Base-by-base conservation (phyloP, 2,797 vertebrate species). In the Heliangelus exortis region DNA sequence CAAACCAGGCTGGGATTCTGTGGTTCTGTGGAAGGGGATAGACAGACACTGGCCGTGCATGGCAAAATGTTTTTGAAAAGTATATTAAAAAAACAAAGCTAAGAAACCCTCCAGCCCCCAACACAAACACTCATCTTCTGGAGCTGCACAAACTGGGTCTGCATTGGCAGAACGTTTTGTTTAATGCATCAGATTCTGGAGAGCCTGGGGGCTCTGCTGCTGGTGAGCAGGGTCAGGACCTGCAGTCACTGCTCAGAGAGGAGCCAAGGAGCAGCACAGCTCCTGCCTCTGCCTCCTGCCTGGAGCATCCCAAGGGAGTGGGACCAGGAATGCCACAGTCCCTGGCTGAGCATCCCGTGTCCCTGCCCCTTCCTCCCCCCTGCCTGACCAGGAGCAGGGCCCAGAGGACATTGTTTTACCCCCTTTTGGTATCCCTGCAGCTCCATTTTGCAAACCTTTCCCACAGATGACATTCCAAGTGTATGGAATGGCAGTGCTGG, bases 401-500 rank as follows among this genome's bases (percentile, higher is more conserved):
- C 59, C 34, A 21, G 29, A 51, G 67, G 77, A 76, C 50, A 22
- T 50, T 26, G 41, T 33, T 76, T 83, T 21, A 39, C 50, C 73
- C 83, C 73, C 76, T 74, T 54, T 45, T 71, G 17, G 67, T 79
- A 69, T 21, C 61, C 77, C 79, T 69, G 77, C 89, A 31, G 61
- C 72, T 90, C 85, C 76, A 57, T 79, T 74, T 71, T 71, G 45
- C 89, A 84, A 86, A 67, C 77, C 25, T 63, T 63, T 81, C 76
- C 61, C 80, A 36, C 86, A 73, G 71, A 77, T 88, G 82, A 65
- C 66, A 89, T 82, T 95, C 87, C 63, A 89, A 89, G 89, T 85
- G 90, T 72, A 79, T 82, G 90, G 91, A 91, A 84, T 72, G 75
- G 65, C 85, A 82, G 84, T 17, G 5, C 58, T 89, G 3, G 6